Evolutionary conservation across 2,797 vertebrate genomes (phyloP).

Genomic region (Girardinus metallicus): DNA sequence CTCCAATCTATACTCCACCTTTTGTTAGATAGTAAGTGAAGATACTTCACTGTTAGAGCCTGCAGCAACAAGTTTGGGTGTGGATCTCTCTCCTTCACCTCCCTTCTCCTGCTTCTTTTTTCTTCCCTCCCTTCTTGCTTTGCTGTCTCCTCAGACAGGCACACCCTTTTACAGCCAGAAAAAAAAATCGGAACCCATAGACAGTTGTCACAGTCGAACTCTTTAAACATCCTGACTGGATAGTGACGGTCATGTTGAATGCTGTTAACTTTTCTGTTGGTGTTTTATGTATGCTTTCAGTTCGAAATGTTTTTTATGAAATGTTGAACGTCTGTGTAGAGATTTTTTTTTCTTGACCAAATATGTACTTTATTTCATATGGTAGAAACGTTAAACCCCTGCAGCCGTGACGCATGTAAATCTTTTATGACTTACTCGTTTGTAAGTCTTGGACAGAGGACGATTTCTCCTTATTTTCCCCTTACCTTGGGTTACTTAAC

Average conservation of each 20-base stretch:
- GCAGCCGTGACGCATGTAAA: slow-evolving; percentile 5
- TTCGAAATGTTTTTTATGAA: slow-evolving; percentile 9
- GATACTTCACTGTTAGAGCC: slow-evolving; percentile 41
- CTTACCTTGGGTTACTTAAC: slow-evolving; percentile 69
- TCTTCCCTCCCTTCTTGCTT: slow-evolving; percentile 56
- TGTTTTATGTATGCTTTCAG: slow-evolving; percentile 10
- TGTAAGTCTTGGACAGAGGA: slow-evolving; percentile 30
- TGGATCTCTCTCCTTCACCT: slow-evolving; percentile 66
- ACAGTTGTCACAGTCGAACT: slow-evolving; percentile 8
- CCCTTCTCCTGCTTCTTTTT: slow-evolving; percentile 54
- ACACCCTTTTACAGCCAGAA: slow-evolving; percentile 65
- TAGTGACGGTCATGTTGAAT: not conserved
- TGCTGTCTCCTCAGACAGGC: slow-evolving; percentile 68
- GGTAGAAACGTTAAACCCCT: slow-evolving; percentile 24
- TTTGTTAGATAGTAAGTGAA: slow-evolving; percentile 43
- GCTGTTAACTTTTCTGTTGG: not conserved
- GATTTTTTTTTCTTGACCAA: slow-evolving; percentile 6
- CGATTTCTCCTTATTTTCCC: slow-evolving; percentile 33
- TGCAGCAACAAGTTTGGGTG: slow-evolving; percentile 70
- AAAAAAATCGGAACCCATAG: slow-evolving; percentile 12
- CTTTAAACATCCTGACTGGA: slow-evolving; percentile 10
- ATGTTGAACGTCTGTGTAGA: slow-evolving; percentile 1
- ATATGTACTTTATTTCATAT: not conserved
- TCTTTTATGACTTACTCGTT: slow-evolving; percentile 20
- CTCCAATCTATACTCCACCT: slow-evolving; percentile 13